phyloP scores from a whole-genome alignment of 2,113 vertebrate genomes.

The Psittacula cyanocephala region DNA sequence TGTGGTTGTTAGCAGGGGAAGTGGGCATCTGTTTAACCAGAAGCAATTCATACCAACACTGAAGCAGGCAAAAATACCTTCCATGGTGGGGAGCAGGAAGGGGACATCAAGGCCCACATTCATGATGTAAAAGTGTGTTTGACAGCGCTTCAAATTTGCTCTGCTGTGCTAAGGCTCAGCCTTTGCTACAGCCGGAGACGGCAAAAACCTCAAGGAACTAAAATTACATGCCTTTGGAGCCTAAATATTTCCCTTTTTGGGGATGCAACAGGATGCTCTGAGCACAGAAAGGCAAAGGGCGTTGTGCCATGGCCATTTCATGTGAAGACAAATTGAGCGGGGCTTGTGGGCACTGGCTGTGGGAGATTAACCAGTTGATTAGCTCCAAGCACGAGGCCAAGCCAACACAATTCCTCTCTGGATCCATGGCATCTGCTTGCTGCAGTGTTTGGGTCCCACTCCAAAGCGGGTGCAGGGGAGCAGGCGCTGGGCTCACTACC shows the following conservation, averaged over 20 bases:
- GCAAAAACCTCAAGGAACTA: not conserved
- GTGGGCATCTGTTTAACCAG: not conserved
- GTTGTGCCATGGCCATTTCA: not conserved
- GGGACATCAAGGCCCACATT: not conserved
- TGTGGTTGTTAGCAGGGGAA: not conserved
- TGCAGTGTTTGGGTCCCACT: conserved; percentile 58
- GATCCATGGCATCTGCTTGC: conserved; percentile 46
- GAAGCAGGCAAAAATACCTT: conserved; percentile 51
- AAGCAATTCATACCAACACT: conserved; percentile 36
- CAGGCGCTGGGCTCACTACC: conserved; percentile 69
- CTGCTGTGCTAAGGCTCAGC: not conserved
- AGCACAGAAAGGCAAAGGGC: not conserved
- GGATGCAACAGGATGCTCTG: not conserved
- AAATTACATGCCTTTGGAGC: not conserved
- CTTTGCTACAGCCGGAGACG: accelerated
- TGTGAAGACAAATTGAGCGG: not conserved
- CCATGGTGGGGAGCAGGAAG: not conserved
- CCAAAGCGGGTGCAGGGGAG: not conserved
- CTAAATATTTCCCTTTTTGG: not conserved
- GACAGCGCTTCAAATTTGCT: not conserved
- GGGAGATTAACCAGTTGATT: not conserved
- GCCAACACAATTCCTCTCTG: not conserved
- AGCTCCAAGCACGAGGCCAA: not conserved
- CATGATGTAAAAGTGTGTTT: not conserved
- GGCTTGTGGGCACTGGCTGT: not conserved